Percentiles rank a stretch among this genome's conserved stretches.
Evolutionary conservation across 1,140 invertebrate genomes (phyloP).

Genomic region (Drosophila bocki): DNA sequence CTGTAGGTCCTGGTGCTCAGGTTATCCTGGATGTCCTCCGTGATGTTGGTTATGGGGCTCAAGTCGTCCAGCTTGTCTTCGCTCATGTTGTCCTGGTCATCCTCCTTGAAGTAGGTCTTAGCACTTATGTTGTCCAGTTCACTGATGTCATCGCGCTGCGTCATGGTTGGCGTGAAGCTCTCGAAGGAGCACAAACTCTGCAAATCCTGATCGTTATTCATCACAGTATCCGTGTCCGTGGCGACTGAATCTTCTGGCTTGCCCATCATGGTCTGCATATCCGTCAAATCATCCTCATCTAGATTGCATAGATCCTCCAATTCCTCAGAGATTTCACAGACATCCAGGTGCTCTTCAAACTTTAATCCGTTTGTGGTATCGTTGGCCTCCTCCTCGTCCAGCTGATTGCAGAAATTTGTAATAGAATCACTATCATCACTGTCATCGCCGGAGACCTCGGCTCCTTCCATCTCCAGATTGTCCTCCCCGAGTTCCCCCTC

Average conservation of each 20-base stretch:
- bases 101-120: constrained; percentile 14
- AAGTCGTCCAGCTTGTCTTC: not conserved
- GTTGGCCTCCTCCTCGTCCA: constrained; percentile 37
- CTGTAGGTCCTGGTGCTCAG: not conserved
- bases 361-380: constrained; percentile 5
- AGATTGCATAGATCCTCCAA: not conserved
- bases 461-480: not conserved
- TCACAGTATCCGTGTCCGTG: constrained; percentile 35
- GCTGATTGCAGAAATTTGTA: constrained; percentile 20
- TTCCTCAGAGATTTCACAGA: not conserved
- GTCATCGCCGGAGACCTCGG: not conserved
- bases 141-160: not conserved
- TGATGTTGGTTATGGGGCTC: not conserved
- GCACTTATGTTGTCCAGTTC: constrained; percentile 34
- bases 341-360: not conserved
- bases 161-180: constrained; percentile 5
- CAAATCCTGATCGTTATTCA: constrained; percentile 17
- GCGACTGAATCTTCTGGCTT: constrained; percentile 6
- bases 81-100: not conserved
- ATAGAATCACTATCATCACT: constrained; percentile 16
- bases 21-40: not conserved
- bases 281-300: constrained; percentile 1
- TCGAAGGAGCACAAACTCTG: constrained; percentile 33
- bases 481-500: not conserved
- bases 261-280: not conserved